Evolutionary conservation across 1,140 invertebrate species (phyloP), one percentile per base, ranked within the genome.

Genomic region (Metopolophium dirhodum): DNA sequence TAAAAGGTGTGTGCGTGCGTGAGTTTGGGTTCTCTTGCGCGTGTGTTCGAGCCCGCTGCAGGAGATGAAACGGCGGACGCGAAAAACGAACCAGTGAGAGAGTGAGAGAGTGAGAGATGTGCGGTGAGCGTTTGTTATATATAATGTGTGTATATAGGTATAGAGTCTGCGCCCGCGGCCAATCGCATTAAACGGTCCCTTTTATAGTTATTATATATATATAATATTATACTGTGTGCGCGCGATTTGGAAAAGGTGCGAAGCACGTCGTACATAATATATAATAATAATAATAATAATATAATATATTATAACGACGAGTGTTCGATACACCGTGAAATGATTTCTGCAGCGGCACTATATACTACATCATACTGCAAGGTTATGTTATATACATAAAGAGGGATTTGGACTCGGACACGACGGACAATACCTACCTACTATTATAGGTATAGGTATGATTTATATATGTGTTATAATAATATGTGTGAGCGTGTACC

Each of bases 181-280:
- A 77, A 91, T 91, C 61, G 68, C 90, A 91, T 82, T 91, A 91
- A 91, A 77, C 90, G 90, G 45, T 77, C 90, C 90, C 57, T 82
- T 47, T 91, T 82, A n/a, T 45, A 6, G 30, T 82, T 37, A 61
- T 61, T 47, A 47, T 41, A 41, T 41, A 41, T 37, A 91, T 77
- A 68, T 82, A 51, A 91, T 90, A 77, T n/a, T 47, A 47, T 68
- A 68, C 68, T 68, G 90, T 91, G 57, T 37, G 54, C 9, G 61
- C 61, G 57, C 14, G 47, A 45, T 86, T 86, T 45, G 11, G 51
- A 68, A 91, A 91, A 91, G 90, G 90, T 91, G 90, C 68, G 68
- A 91, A 82, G 49, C 57, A 77, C 30, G 45, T 49, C 51, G 35
- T 2, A 26, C 47, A 83, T 45, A 41, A 41, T 41, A 41, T 41